Evolutionary conservation across 2,888 invertebrate species (phyloP).

Genomic region (Oscheius sp.): DNA sequence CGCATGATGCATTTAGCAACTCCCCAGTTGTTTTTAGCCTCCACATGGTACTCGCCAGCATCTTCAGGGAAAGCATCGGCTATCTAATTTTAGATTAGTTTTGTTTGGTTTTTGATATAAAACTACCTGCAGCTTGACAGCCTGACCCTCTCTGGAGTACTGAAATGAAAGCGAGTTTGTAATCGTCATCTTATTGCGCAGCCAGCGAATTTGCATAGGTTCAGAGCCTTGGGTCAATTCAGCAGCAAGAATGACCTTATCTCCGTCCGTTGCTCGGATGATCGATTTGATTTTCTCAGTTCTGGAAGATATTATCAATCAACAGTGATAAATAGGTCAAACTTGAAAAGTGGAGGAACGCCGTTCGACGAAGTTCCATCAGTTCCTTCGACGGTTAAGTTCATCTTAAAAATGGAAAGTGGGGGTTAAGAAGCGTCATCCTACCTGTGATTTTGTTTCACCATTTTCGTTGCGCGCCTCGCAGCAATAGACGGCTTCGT

Average conservation of each 20-base stretch:
- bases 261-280: conserved; percentile 52
- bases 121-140: conserved; percentile 29
- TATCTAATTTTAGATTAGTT: conserved; percentile 36
- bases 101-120: background rate
- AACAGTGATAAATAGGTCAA: conserved; percentile 34
- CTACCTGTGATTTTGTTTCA: conserved; percentile 77
- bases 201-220: conserved; percentile 65
- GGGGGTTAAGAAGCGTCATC: background rate
- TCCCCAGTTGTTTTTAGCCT: conserved; percentile 55
- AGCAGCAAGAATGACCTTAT: conserved; percentile 52
- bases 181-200: conserved; percentile 62
- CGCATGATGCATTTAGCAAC: conserved; percentile 49
- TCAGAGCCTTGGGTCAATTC: conserved; percentile 62
- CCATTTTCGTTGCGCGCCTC: conserved; percentile 81
- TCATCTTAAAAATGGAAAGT: conserved; percentile 53
- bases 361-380: conserved; percentile 51
- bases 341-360: conserved; percentile 54
- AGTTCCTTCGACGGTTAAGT: conserved; percentile 49
- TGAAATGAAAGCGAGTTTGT: conserved; percentile 58
- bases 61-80: conserved; percentile 70
- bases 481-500: conserved; percentile 79
- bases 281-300: conserved; percentile 49
- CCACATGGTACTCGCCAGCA: conserved; percentile 75
- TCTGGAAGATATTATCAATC: conserved; percentile 27
- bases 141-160: conserved; percentile 43